Conservation (phyloP, 2,113 vertebrate species). For the Callocephalon fimbriatum region DNA sequence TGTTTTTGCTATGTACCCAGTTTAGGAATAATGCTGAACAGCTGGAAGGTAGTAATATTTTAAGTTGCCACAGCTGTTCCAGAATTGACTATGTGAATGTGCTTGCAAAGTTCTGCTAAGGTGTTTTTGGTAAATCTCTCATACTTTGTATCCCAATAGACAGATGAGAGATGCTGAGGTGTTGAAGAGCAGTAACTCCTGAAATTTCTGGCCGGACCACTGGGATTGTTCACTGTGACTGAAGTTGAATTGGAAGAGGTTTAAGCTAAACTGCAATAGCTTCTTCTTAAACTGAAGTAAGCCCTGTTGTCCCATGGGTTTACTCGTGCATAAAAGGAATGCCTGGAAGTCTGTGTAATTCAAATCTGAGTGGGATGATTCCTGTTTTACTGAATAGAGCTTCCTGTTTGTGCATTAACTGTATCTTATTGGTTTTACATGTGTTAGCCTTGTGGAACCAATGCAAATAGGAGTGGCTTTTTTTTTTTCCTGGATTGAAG, state of each 20-base stretch:
- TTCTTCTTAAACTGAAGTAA: neutral
- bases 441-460: neutral
- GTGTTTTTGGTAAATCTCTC: accelerated
- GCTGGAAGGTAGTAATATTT: neutral
- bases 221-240: accelerated
- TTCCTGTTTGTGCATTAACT: slow-evolving; percentile 31
- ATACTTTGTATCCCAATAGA: accelerated
- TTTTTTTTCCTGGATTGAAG: neutral
- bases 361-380: neutral
- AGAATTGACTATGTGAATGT: neutral
- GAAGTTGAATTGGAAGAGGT: accelerated
- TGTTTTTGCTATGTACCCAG: accelerated
- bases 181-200: neutral
- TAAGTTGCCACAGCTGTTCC: neutral
- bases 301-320: neutral
- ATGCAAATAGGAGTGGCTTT: neutral
- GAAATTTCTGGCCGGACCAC: too few relatives aligned
- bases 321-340: neutral
- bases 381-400: neutral
- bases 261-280: neutral
- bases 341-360: neutral
- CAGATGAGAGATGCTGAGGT: neutral
- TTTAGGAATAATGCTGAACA: neutral
- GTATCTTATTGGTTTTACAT: neutral
- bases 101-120: too few relatives aligned